A percentile compares a stretch with the other conserved stretches of the same genome.
These are phyloP conservation scores for Melanogrammus aeglefinus DNA, from an alignment of 2,797 vertebrate species.

Conservation along the genomic window DNA sequence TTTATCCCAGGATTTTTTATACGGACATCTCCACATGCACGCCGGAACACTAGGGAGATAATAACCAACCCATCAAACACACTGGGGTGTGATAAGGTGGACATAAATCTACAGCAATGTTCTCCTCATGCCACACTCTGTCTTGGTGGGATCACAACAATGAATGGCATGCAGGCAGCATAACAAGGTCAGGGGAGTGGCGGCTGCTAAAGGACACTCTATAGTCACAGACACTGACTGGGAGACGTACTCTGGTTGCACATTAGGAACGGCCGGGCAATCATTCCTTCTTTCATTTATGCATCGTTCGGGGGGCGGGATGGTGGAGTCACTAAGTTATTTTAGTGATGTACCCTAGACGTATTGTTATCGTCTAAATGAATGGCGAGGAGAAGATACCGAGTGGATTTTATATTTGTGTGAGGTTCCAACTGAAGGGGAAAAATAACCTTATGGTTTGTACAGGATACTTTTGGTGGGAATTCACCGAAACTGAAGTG, in stretches of 20 bases:
- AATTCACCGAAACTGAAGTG: neutral
- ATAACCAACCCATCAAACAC: neutral
- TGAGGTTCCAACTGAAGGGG: neutral
- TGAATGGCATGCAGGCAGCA: neutral
- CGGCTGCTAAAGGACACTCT: neutral
- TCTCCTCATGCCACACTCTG: neutral
- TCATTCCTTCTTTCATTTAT: neutral
- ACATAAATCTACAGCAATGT: conserved; percentile 46
- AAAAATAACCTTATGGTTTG: neutral
- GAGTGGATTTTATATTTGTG: too few relatives aligned
- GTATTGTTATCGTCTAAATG: too few relatives aligned
- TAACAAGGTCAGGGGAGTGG: neutral
- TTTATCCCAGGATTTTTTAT: conserved; percentile 11
- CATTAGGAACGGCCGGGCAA: neutral
- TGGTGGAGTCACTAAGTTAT: too few relatives aligned
- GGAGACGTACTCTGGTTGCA: neutral
- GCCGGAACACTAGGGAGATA: conserved; percentile 5
- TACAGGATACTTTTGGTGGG: neutral
- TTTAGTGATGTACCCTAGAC: too few relatives aligned
- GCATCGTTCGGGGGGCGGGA: too few relatives aligned
- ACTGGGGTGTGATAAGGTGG: conserved; percentile 30
- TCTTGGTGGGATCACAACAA: neutral
- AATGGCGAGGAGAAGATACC: too few relatives aligned
- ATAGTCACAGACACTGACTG: neutral
- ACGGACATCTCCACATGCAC: conserved; percentile 23